phyloP scores from a whole-genome alignment of 1,140 invertebrate genomes.

The Brachionus asplanchnoidis region DNA sequence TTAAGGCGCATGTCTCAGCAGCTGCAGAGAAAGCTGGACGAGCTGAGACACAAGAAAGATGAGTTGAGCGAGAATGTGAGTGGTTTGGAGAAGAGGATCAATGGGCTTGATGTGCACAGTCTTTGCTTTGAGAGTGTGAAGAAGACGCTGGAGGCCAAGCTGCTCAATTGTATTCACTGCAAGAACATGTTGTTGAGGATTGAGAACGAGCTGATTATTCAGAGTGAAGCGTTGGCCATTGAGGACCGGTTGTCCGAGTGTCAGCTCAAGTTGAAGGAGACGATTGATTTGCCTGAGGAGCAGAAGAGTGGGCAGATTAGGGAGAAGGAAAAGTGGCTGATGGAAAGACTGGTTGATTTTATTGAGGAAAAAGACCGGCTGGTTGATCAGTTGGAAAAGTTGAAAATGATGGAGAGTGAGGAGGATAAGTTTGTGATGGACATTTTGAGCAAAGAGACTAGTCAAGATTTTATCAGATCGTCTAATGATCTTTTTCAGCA shows the following conservation, averaged over 20 bases:
- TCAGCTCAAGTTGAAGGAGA: neutral
- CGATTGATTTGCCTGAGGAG: neutral
- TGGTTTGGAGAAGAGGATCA: neutral
- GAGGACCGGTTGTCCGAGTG: neutral
- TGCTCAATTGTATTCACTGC: neutral
- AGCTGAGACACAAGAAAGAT: neutral
- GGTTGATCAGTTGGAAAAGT: constrained; percentile 18
- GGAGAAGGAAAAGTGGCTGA: neutral
- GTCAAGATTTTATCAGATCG: neutral
- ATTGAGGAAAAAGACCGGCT: neutral
- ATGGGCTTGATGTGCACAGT: neutral
- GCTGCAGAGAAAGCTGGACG: neutral
- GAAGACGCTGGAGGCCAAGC: neutral
- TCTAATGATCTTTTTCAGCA: constrained; percentile 4
- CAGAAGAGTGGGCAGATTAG: neutral
- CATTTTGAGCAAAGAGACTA: neutral
- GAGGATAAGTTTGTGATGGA: neutral
- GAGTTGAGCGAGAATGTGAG: neutral
- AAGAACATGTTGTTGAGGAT: constrained; percentile 3
- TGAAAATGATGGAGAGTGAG: neutral
- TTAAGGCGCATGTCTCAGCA: neutral
- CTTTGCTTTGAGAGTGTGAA: neutral
- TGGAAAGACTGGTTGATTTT: constrained; percentile 5
- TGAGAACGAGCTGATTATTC: constrained; percentile 27
- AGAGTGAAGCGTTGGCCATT: neutral